Percentiles rank a stretch among this genome's conserved stretches.
These are phyloP conservation scores for Diadumene lineata DNA, from an alignment of 92 coral and sea anemone species.

Conservation along the genomic window DNA sequence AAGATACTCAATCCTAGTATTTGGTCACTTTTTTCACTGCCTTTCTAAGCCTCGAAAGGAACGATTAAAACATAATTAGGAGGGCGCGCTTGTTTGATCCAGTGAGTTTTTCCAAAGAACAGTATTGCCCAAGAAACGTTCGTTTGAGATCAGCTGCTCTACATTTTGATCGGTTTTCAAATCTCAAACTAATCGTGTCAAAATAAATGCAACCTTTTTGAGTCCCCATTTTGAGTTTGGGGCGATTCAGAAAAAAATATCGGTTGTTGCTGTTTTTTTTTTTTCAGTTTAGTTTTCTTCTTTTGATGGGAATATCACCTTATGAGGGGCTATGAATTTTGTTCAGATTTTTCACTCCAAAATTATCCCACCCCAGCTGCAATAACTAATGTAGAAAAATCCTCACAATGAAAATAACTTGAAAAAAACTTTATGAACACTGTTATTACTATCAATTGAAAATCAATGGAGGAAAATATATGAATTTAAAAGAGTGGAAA, in stretches of 20 bases:
- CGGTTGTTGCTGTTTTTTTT: no score
- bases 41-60: neutral
- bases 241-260: neutral
- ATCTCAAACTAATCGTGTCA: constrained; percentile 7
- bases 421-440: no score
- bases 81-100: neutral
- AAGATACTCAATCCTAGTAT: neutral
- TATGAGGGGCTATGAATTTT: no score
- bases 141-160: constrained; percentile 11
- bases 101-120: neutral
- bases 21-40: no score
- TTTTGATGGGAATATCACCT: no score
- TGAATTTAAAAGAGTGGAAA: neutral
- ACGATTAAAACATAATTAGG: neutral
- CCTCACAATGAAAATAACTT: no score
- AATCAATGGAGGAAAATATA: neutral
- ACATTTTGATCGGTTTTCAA: neutral
- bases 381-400: no score
- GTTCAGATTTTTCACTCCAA: no score
- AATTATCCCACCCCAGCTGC: no score
- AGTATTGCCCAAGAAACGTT: no score
- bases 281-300: no score
- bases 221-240: neutral
- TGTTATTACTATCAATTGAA: no score
- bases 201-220: neutral